A percentile compares a stretch with the other conserved stretches of the same genome.
Conservation (phyloP, 2,113 vertebrate species). For the Nibea coibor region DNA sequence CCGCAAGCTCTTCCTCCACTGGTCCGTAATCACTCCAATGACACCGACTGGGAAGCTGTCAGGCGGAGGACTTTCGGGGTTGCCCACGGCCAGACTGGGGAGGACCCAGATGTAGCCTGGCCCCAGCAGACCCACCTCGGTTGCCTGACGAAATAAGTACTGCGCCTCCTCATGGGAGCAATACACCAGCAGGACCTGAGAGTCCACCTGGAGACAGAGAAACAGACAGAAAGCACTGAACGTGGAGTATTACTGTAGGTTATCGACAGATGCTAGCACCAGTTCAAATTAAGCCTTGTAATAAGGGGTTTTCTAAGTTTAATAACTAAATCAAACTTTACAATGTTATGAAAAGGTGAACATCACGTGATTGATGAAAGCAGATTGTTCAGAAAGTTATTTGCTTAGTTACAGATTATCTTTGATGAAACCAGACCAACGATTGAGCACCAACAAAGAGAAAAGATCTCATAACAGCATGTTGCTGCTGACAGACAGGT, state of each 20-base stretch:
- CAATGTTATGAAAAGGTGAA: too few species aligned
- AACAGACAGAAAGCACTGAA: background rate
- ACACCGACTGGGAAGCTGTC: slow-evolving; percentile 91
- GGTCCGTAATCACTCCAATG: slow-evolving; percentile 94
- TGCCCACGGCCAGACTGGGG: slow-evolving; percentile 91
- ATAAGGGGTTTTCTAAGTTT: background rate
- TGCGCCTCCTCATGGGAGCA: slow-evolving; percentile 95
- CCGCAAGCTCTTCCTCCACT: slow-evolving; percentile 94
- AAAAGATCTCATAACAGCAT: too few species aligned
- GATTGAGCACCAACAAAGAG: too few species aligned
- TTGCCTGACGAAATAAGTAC: slow-evolving; percentile 90
- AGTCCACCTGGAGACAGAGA: slow-evolving; percentile 82
- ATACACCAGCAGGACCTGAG: slow-evolving; percentile 93
- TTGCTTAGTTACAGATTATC: too few species aligned
- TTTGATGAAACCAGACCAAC: too few species aligned
- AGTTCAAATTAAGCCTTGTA: background rate
- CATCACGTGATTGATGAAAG: too few species aligned
- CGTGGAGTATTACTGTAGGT: background rate
- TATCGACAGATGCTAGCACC: background rate
- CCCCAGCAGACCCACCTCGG: slow-evolving; percentile 91
- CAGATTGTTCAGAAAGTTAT: too few species aligned
- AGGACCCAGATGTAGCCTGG: slow-evolving; percentile 96
- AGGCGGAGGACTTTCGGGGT: slow-evolving; percentile 89
- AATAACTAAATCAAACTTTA: too few species aligned
- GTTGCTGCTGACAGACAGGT: too few species aligned